Evolutionary conservation across 1,140 invertebrate genomes (phyloP), one percentile per base, ranked within the genome.

Genomic region (Drosophila seguyi): DNA sequence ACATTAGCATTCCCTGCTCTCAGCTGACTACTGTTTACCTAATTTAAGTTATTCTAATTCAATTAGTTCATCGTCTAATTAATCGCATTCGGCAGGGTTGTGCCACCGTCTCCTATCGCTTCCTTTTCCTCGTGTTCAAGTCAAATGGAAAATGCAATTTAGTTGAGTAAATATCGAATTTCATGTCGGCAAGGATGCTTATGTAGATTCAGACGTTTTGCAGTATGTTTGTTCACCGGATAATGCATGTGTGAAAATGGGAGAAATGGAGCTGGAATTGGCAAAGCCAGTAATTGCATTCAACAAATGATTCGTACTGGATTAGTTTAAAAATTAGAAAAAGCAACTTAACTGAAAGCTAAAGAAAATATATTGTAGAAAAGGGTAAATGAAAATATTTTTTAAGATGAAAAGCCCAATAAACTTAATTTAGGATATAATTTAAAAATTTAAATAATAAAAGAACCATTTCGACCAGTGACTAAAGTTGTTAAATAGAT

Each of bases 21-120:
- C 60, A 31, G 22, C 36, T 44, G 69, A 62, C 55, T 85, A 66
- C 59, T 90, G 85, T 90, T 90, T 90, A 90, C 81, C 67, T 85
- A 90, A 90, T 90, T 81, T 85, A 85, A 90, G 85, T 90, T 90
- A 90, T 90, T 85, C 86, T 84, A 90, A 90, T 90, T 90, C 85
- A 90, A 90, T 90, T 90, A 85, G 78, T 79, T 79, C 78, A 63
- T 60, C 81, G 78, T 81, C 78, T 81, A 90, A 87, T 87, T 87
- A 87, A 90, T 90, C 78, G 73, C 20, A 65, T 78, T 83, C 45
- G 52, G 44, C 65, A 68, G 52, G 52, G 57, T 44, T 39, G 31
- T 11, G 31, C 4, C 11, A 36, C 34, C 1, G 4, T 36, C 53
- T 20, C 52, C 18, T 44, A 13, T 36, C 11, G 36, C 18, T 34